Evolutionary conservation across 2,797 vertebrate genomes (phyloP).

Genomic region (Orestias chungarensis): DNA sequence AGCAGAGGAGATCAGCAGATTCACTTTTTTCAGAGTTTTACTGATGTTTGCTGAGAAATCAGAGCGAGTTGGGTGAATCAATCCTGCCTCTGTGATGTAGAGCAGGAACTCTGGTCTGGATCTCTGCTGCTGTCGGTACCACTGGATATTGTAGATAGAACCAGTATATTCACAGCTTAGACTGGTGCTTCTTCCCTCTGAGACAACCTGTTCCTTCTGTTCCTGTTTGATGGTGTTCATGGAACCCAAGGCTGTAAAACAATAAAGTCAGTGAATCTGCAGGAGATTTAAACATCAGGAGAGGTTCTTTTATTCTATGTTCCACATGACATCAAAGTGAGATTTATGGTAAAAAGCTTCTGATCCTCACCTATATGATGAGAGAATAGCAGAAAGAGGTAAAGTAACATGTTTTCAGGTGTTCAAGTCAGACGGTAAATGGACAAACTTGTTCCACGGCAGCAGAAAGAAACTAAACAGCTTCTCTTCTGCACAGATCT

Average conservation of each 20-base stretch:
- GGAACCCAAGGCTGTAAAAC: conserved; percentile 29
- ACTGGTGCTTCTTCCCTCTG: conserved; percentile 25
- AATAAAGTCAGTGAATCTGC: conserved; percentile 23
- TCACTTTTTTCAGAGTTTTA: background rate
- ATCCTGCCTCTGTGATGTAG: conserved; percentile 27
- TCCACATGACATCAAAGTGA: background rate
- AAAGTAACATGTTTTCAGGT: conserved; percentile 1
- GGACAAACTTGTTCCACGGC: background rate
- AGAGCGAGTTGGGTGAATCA: background rate
- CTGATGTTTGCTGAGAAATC: conserved; percentile 19
- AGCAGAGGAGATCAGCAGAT: conserved; percentile 1
- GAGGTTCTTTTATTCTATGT: background rate
- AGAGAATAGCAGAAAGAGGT: conserved; percentile 7
- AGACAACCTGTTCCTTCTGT: conserved; percentile 14
- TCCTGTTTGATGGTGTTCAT: conserved; percentile 25
- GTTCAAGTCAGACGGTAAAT: background rate
- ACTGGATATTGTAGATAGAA: conserved; percentile 19
- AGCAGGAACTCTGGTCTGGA: conserved; percentile 37
- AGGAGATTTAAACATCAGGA: conserved; percentile 9
- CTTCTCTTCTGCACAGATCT: background rate
- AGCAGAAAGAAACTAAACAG: conserved; percentile 11
- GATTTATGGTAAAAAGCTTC: background rate
- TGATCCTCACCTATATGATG: conserved; percentile 5
- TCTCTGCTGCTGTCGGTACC: conserved; percentile 32
- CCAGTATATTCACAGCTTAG: conserved; percentile 26